These are phyloP conservation scores for Lophotis ruficrista DNA, from an alignment of 2,113 vertebrate species.

Conservation along the genomic window DNA sequence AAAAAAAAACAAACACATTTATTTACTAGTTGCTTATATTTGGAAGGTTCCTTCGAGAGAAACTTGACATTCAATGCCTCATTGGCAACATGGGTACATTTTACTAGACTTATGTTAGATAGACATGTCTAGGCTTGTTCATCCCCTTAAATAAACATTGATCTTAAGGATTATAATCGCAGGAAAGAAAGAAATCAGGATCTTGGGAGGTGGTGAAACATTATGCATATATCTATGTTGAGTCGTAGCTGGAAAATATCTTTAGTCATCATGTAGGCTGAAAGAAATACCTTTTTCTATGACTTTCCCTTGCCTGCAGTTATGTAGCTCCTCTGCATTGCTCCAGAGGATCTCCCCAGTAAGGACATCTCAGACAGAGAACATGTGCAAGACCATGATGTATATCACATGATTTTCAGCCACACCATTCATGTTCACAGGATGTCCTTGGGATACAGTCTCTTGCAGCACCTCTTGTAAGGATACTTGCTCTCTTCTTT, in stretches of 20 bases:
- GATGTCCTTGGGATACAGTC: not conserved
- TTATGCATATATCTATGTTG: not conserved
- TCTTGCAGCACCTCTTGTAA: not conserved
- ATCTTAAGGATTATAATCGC: not conserved
- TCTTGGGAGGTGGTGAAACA: not conserved
- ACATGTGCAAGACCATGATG: not conserved
- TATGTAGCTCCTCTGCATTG: not conserved
- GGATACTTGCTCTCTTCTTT: not conserved
- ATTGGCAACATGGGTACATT: not conserved
- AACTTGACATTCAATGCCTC: not conserved
- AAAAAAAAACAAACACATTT: not conserved
- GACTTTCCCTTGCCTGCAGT: not conserved
- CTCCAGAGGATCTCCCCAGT: not conserved
- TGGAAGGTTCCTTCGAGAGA: not conserved
- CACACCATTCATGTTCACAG: rapidly evolving
- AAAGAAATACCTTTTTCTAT: not conserved
- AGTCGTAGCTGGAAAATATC: not conserved
- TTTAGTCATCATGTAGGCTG: not conserved
- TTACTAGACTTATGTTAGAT: not conserved
- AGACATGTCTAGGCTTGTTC: not conserved
- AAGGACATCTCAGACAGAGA: not conserved
- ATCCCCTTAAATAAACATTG: not conserved
- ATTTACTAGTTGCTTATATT: constrained; percentile 33
- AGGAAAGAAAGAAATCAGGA: not conserved
- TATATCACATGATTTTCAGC: not conserved